These are phyloP conservation scores for Campylomormyrus tamandua DNA, from an alignment of 2,113 vertebrate species.

Conservation along the genomic window DNA sequence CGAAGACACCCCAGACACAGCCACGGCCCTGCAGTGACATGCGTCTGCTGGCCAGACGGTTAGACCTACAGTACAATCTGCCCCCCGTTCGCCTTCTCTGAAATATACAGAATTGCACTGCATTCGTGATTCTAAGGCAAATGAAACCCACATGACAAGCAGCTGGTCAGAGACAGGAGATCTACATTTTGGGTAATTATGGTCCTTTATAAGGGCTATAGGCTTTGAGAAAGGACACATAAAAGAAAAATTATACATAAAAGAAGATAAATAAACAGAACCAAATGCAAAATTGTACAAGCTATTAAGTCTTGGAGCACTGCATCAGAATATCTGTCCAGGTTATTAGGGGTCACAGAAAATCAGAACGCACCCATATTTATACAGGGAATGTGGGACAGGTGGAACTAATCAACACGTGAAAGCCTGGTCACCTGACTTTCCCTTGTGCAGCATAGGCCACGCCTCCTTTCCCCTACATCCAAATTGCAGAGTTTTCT, in stretches of 20 bases:
- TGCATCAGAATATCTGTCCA: background rate
- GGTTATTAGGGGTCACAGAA: background rate
- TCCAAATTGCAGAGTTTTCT: background rate
- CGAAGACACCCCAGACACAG: background rate
- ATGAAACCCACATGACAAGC: background rate
- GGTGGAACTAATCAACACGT: background rate
- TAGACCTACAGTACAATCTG: background rate
- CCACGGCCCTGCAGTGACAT: background rate
- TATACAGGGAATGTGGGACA: background rate
- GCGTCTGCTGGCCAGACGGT: background rate
- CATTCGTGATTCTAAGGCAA: background rate
- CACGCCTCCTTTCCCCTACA: background rate
- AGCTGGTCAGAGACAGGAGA: background rate
- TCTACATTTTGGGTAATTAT: background rate
- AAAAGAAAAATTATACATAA: background rate
- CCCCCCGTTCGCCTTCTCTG: background rate
- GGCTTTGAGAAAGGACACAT: background rate
- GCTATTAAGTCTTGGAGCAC: slow-evolving; percentile 4
- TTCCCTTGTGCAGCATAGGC: background rate
- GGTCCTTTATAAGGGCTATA: background rate
- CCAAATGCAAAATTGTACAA: background rate
- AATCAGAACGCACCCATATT: background rate
- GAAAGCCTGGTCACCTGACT: background rate
- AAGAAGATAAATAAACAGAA: background rate
- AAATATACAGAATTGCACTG: background rate